Percentiles rank a stretch among this genome's conserved stretches.
Conservation (phyloP, 1,140 invertebrate species). For the Nebria ingens region DNA sequence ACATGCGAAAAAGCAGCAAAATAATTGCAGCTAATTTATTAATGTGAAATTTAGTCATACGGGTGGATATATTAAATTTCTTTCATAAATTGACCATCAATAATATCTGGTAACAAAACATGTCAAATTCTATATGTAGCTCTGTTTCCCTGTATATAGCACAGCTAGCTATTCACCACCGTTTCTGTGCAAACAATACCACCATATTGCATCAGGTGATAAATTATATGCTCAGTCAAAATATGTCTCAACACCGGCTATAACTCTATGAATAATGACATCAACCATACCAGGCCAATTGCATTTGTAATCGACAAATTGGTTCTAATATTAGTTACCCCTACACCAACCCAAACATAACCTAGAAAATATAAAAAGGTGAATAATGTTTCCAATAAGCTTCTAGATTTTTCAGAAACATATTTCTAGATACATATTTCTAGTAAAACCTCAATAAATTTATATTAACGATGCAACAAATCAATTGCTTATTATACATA, state of each 20-base stretch:
- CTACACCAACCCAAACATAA: no score
- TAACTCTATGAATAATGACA: conserved; percentile 5
- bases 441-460: no score
- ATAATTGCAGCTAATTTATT: not conserved
- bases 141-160: not conserved
- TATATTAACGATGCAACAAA: no score
- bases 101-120: conserved; percentile 1
- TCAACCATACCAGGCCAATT: not conserved
- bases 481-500: no score
- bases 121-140: not conserved
- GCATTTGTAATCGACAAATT: conserved; percentile 2
- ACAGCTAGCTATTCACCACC: no score
- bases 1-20: not conserved
- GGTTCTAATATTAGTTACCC: not conserved
- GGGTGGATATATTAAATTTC: not conserved
- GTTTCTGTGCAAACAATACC: not conserved
- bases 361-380: no score
- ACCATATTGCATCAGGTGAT: conserved; percentile 8
- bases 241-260: conserved; percentile 8
- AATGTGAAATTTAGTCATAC: not conserved
- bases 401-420: no score
- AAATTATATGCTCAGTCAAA: conserved; percentile 7
- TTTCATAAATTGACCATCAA: not conserved
- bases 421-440: no score
- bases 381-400: no score